Evolutionary conservation across 2,888 invertebrate species (phyloP).

Genomic region (Eutolmus rufibarbis): DNA sequence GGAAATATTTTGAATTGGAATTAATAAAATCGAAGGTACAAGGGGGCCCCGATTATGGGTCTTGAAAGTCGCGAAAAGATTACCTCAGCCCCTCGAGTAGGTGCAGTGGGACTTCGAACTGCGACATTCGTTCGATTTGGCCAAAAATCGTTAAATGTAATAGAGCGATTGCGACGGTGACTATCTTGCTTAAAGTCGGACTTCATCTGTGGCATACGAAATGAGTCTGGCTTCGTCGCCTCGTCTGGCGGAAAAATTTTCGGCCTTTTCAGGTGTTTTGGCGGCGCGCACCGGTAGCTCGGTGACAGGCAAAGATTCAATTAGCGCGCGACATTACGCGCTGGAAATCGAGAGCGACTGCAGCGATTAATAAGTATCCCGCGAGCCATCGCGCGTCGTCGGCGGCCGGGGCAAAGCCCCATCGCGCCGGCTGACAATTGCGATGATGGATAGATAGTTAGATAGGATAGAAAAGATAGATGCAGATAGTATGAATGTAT

Average conservation of each 20-base stretch:
- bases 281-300: neutral
- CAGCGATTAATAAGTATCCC: neutral
- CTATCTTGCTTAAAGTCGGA: neutral
- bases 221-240: neutral
- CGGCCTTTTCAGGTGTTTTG: neutral
- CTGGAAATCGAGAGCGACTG: neutral
- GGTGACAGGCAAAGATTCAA: neutral
- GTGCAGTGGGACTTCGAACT: neutral
- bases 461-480: neutral
- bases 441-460: slow-evolving; percentile 4
- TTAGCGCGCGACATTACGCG: neutral
- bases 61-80: neutral
- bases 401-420: neutral
- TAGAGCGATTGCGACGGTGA: neutral
- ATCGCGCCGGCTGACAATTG: slow-evolving; percentile 13
- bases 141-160: slow-evolving; percentile 19
- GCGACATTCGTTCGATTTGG: neutral
- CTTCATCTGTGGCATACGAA: neutral
- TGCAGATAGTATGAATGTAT: neutral
- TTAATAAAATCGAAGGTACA: neutral
- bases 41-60: neutral
- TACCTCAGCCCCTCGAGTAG: neutral
- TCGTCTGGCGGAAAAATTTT: neutral
- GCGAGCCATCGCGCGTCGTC: neutral
- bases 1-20: neutral